phyloP scores from a whole-genome alignment of 2,113 vertebrate species.

The Siniperca chuatsi region DNA sequence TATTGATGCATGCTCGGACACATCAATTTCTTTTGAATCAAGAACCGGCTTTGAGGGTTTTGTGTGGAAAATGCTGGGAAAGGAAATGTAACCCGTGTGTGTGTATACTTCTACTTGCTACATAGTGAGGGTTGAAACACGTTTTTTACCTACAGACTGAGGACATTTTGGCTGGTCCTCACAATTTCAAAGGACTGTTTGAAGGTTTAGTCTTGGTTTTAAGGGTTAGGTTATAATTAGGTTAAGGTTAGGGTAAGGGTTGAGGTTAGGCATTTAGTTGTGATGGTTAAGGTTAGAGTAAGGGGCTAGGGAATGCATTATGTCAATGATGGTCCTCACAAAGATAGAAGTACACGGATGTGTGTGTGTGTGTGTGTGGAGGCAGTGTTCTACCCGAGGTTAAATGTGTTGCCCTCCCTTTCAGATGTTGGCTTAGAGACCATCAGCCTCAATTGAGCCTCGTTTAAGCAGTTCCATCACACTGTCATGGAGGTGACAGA shows the following conservation, averaged over 20 bases:
- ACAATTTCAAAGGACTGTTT: no score
- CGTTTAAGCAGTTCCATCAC: constrained; percentile 21
- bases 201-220: no score
- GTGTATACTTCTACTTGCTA: neutral
- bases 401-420: constrained; percentile 49
- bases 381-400: constrained; percentile 26
- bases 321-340: no score
- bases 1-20: neutral
- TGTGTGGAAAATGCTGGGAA: constrained; percentile 4
- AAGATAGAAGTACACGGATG: no score
- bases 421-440: constrained; percentile 50
- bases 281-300: no score
- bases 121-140: no score
- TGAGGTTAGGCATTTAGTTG: no score
- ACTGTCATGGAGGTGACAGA: constrained; percentile 22
- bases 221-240: no score
- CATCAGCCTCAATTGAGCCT: constrained; percentile 43
- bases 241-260: no score
- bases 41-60: neutral
- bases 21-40: constrained; percentile 18
- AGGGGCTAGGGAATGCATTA: no score
- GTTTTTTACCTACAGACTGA: no score
- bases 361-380: constrained; percentile 12
- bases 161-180: no score
- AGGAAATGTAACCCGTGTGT: constrained; percentile 8